Evolutionary conservation across 1,140 invertebrate species (phyloP), one percentile per base, ranked within the genome.

Genomic region (Zaprionus gabonicus): DNA sequence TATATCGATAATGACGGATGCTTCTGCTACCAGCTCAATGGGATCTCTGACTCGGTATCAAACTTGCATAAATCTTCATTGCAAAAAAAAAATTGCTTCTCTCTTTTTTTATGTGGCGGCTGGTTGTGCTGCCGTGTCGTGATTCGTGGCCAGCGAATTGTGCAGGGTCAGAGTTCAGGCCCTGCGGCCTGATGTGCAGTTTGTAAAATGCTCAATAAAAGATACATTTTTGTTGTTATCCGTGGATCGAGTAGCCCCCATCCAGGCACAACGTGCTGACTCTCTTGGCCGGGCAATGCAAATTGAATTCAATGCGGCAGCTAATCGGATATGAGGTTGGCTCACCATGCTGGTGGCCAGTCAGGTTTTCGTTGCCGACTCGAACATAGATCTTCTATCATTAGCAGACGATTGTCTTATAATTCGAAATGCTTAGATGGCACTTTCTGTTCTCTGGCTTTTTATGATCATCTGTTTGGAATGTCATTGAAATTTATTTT

Each of bases 141-240:
- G 51, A 77, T 82, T 82, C 76, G 82, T 84, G 76, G 82, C 71
- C 76, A 67, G 46, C 46, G 53, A 78, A 58, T 82, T 77, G 70
- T 72, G 71, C 75, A 71, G 75, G 71, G 81, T 85, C 82, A 78
- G 72, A 90, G 85, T 75, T 84, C 78, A 80, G 76, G 79, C 85
- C 86, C 85, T 79, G 81, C 55, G 81, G 81, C 85, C 76, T 78
- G 84, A 76, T 88, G 78, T 84, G 78, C 84, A 72, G 85, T 81
- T 88, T 88, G 85, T 79, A 90, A 88, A 86, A 88, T 85, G 85
- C 79, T 77, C 81, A 90, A 90, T 88, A 90, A 88, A 88, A 85
- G 76, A 90, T 73, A 76, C 67, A 81, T 79, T 90, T 85, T 82
- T 79, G 69, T 62, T 80, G 70, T 53, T 36, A 49, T 36, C 23